Evolutionary conservation across 2,888 invertebrate species (phyloP).

Genomic region (Altica lythri): DNA sequence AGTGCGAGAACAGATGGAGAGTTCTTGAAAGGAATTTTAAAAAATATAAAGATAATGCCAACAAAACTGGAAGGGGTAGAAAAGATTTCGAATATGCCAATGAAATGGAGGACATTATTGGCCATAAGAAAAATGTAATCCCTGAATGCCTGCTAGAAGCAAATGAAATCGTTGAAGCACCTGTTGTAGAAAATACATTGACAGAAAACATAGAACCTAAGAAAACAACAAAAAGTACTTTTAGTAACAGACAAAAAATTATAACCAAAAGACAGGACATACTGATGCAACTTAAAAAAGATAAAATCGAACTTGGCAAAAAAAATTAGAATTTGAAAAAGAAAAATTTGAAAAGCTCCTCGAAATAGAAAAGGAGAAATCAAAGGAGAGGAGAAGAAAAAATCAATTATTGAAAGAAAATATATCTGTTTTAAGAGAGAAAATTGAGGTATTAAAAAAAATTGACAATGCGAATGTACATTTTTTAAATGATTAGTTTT

Average conservation of each 20-base stretch:
- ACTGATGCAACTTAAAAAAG: not conserved
- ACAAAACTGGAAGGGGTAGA: no score
- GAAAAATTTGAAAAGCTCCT: not conserved
- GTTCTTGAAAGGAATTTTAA: constrained; percentile 14
- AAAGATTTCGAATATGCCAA: constrained; percentile 12
- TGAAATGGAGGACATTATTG: constrained; percentile 9
- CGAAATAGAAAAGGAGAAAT: constrained; percentile 1
- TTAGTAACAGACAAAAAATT: constrained; percentile 1
- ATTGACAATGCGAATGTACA: no score
- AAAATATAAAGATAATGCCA: constrained; percentile 10
- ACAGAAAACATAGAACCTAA: constrained; percentile 2
- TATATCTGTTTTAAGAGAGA: not conserved
- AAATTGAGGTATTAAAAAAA: not conserved
- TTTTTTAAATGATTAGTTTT: no score
- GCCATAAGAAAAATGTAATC: constrained; percentile 3
- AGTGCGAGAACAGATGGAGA: constrained; percentile 16
- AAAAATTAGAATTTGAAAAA: not conserved
- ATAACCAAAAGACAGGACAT: not conserved
- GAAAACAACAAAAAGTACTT: constrained; percentile 3
- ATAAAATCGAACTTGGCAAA: not conserved
- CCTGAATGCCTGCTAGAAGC: not conserved
- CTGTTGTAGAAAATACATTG: not conserved
- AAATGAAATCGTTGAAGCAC: not conserved
- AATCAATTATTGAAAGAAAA: not conserved
- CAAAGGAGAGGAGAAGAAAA: not conserved